A percentile compares a stretch with the other conserved stretches of the same genome.
These are phyloP conservation scores for Cydia pomonella DNA, from an alignment of 1,140 invertebrate species.

Conservation along the genomic window DNA sequence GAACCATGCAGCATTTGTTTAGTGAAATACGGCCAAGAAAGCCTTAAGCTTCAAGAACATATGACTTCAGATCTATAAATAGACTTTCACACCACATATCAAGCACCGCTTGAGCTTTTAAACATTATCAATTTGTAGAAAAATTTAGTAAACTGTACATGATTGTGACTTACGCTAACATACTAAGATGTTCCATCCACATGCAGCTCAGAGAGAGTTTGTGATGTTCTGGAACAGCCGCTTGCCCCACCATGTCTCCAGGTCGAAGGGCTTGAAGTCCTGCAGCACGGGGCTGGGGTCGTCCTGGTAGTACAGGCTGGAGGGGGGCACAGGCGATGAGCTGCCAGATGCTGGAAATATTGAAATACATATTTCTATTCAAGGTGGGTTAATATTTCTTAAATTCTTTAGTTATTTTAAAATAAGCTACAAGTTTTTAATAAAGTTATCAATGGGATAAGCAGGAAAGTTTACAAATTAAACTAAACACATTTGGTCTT, in stretches of 20 bases:
- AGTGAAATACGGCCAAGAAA: too few species aligned
- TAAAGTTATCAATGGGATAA: too few species aligned
- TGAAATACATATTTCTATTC: conserved; percentile 25
- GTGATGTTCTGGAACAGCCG: conserved; percentile 90
- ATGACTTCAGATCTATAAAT: too few species aligned
- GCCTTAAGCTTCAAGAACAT: too few species aligned
- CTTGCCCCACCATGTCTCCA: conserved; percentile 94
- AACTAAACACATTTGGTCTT: too few species aligned
- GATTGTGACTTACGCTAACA: conserved; percentile 76
- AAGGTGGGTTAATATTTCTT: conserved; percentile 4
- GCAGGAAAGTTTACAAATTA: too few species aligned
- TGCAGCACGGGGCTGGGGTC: conserved; percentile 84
- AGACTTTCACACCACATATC: too few species aligned
- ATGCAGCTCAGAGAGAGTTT: conserved; percentile 83
- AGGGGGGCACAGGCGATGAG: conserved; percentile 72
- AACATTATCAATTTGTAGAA: conserved; percentile 34
- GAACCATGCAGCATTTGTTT: too few species aligned
- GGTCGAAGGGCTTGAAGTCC: conserved; percentile 92
- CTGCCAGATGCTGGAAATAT: conserved; percentile 62
- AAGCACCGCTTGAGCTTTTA: too few species aligned
- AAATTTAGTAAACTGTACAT: conserved; percentile 76
- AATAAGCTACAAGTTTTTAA: too few species aligned
- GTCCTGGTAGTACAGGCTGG: conserved; percentile 85
- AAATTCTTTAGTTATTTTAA: too few species aligned
- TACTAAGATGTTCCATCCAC: conserved; percentile 54